Conservation (phyloP, 1,140 invertebrate species). For the Adoxophyes honmai region DNA sequence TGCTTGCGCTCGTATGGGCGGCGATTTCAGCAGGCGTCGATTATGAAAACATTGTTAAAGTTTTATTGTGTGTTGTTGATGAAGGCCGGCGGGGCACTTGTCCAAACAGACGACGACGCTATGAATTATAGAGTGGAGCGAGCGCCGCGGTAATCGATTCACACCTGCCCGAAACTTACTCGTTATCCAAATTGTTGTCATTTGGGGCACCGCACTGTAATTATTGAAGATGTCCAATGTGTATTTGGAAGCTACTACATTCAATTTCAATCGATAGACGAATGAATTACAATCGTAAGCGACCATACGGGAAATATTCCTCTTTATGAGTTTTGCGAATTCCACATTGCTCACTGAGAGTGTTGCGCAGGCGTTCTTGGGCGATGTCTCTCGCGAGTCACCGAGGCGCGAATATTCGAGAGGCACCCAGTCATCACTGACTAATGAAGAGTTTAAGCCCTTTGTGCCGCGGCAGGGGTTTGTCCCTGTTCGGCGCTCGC, state of each 20-base stretch:
- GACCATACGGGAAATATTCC: no score
- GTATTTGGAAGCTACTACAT: not conserved
- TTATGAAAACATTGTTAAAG: constrained; percentile 74
- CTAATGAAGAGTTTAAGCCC: constrained; percentile 51
- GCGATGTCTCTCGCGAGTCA: not conserved
- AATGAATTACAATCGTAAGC: no score
- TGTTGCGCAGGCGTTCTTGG: not conserved
- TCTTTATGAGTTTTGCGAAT: no score
- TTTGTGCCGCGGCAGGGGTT: constrained; percentile 47
- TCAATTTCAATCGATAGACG: no score
- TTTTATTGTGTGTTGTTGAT: constrained; percentile 71
- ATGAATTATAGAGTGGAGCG: constrained; percentile 66
- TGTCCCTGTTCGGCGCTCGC: constrained; percentile 41
- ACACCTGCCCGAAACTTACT: constrained; percentile 48
- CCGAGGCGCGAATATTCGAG: constrained; percentile 17
- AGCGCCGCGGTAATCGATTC: constrained; percentile 64
- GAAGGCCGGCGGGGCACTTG: constrained; percentile 68
- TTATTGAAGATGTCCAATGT: not conserved
- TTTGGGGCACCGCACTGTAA: constrained; percentile 1
- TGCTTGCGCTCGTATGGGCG: constrained; percentile 23
- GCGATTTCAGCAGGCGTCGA: constrained; percentile 52
- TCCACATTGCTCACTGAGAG: not conserved
- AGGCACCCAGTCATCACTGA: constrained; percentile 51
- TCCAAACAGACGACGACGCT: constrained; percentile 61
- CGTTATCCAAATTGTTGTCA: constrained; percentile 11